Conservation (phyloP, 2,888 invertebrate species). For the Drosophila recens region DNA sequence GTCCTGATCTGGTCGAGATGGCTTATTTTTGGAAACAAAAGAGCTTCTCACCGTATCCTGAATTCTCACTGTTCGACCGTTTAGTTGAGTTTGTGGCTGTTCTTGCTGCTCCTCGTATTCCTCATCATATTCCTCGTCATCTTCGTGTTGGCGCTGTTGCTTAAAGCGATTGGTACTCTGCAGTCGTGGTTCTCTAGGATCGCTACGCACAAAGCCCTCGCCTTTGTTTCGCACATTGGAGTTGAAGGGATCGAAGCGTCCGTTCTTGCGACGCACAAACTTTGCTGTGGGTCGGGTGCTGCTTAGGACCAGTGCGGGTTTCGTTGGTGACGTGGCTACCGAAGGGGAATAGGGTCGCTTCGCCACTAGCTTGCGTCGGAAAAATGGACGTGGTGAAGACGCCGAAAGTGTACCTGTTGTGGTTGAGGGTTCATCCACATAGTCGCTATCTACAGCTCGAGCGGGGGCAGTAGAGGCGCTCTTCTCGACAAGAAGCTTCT, state of each 20-base stretch:
- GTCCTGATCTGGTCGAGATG: conserved; percentile 11
- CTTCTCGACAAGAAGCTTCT: conserved; percentile 68
- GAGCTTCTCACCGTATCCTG: conserved; percentile 46
- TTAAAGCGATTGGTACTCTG: conserved; percentile 73
- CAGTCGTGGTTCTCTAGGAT: conserved; percentile 62
- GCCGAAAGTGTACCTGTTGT: conserved; percentile 3
- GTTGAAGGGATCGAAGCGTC: conserved; percentile 73
- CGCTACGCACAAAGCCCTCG: conserved; percentile 69
- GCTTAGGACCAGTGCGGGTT: conserved; percentile 31
- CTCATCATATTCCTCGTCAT: conserved; percentile 19
- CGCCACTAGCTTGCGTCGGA: conserved; percentile 76
- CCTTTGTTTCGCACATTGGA: conserved; percentile 63
- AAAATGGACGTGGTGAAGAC: conserved; percentile 56
- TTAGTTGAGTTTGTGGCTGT: conserved; percentile 43
- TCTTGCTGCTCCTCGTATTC: conserved; percentile 52
- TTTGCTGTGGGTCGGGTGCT: conserved; percentile 64
- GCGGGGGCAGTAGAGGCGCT: not conserved
- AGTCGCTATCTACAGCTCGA: conserved; percentile 7
- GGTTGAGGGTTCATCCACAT: conserved; percentile 4
- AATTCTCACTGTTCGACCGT: conserved; percentile 27
- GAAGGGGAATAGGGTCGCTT: conserved; percentile 75
- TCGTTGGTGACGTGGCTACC: conserved; percentile 46
- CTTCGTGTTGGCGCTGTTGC: conserved; percentile 30
- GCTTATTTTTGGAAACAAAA: conserved; percentile 51
- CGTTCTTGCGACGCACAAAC: conserved; percentile 75